Evolutionary conservation across 2,888 invertebrate species (phyloP).

Genomic region (Drosophila cracens): DNA sequence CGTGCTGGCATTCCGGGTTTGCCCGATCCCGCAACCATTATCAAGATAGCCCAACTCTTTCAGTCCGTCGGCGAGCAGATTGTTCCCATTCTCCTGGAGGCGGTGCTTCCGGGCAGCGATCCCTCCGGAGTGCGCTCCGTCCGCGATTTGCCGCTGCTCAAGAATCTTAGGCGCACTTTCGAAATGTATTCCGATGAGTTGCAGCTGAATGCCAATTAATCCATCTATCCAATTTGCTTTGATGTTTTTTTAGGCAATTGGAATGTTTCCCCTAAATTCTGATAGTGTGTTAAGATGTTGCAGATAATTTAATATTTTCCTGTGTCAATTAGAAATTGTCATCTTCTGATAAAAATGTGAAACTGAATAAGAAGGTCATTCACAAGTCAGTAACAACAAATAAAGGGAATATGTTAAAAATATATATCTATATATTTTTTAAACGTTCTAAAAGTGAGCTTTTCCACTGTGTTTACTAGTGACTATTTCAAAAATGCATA

Average conservation of each 20-base stretch:
- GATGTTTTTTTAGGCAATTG: neutral
- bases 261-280: neutral
- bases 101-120: slow-evolving; percentile 57
- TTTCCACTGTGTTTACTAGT: neutral
- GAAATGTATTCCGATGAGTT: slow-evolving; percentile 44
- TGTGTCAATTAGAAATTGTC: neutral
- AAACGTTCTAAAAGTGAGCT: neutral
- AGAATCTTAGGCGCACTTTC: slow-evolving; percentile 50
- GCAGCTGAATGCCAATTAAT: slow-evolving; percentile 14
- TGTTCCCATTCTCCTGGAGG: slow-evolving; percentile 78
- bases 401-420: neutral
- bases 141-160: slow-evolving; percentile 55
- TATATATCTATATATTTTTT: neutral
- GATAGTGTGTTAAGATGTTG: no score
- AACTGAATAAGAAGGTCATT: neutral
- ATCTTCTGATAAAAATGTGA: neutral
- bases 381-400: neutral
- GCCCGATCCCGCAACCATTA: slow-evolving; percentile 81
- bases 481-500: neutral
- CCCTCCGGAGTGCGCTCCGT: slow-evolving; percentile 56
- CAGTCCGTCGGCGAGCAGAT: slow-evolving; percentile 79
- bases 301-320: neutral
- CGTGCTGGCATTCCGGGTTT: slow-evolving; percentile 73
- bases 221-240: neutral
- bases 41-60: slow-evolving; percentile 81